A percentile compares a stretch with the other conserved stretches of the same genome.
Evolutionary conservation across 2,888 invertebrate genomes (phyloP).

Genomic region (Bimastos eiseni): DNA sequence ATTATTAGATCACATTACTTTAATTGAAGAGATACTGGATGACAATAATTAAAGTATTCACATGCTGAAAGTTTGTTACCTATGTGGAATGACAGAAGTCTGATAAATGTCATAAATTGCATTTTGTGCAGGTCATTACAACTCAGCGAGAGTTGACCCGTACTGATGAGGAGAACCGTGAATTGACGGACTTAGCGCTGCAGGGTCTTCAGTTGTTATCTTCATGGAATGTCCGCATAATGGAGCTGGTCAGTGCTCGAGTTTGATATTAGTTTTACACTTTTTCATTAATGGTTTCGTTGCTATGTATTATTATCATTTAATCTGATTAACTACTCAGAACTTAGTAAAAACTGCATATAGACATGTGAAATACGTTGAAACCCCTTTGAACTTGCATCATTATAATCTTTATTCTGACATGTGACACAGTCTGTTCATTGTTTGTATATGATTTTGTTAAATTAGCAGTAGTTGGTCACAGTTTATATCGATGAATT

Average conservation of each 20-base stretch:
- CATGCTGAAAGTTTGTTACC: too few relatives aligned
- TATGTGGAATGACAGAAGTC: neutral
- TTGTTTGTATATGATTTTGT: neutral
- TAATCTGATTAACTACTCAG: neutral
- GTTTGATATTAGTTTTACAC: neutral
- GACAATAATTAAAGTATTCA: too few relatives aligned
- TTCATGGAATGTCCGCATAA: constrained; percentile 94
- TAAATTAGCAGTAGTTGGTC: neutral
- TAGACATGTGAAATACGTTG: neutral
- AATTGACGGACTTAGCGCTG: constrained; percentile 86
- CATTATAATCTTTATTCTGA: neutral
- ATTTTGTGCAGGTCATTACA: constrained; percentile 74
- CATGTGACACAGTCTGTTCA: neutral
- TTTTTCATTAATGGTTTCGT: neutral
- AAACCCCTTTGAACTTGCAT: neutral
- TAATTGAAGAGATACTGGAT: too few relatives aligned
- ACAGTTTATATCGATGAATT: neutral
- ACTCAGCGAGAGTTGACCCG: constrained; percentile 86
- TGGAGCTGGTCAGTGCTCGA: constrained; percentile 71
- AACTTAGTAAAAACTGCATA: neutral
- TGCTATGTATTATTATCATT: too few relatives aligned
- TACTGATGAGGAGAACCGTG: constrained; percentile 86
- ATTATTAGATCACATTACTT: too few relatives aligned
- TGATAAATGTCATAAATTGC: neutral
- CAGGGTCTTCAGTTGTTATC: constrained; percentile 89